Base-by-base conservation (phyloP, 2,888 invertebrate genomes). In the Drosophila tanythrix region DNA sequence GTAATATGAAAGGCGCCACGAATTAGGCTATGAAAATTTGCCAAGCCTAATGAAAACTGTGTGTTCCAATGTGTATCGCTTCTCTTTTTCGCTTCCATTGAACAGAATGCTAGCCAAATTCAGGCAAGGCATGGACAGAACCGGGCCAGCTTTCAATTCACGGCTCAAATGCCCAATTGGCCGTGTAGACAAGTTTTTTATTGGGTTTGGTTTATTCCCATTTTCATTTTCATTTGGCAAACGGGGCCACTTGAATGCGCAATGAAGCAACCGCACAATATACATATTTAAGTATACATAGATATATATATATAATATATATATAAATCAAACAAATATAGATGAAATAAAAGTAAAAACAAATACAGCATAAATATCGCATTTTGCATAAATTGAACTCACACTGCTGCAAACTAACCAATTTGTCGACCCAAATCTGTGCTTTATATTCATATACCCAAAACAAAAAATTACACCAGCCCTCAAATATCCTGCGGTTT, bases 221-320 rank as follows among this genome's bases (percentile, higher is more conserved):
- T 38, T 38, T 18, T 38, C 25, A 48, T 82, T 85, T 85, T 80
- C 83, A 85, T 82, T 85, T 74, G 72, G 50, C 72, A 73, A 84
- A 86, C 74, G 81, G 83, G 82, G 83, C 89, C 87, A 88, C 84
- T 88, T 88, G 85, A 83, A 85, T 85, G 73, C 84, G 72, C 76
- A 88, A 88, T 85, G 87, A 88, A 79, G 83, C 76, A 68, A 61
- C 65, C 63, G 48, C 74, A 68, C 64, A 61, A 43, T n/a, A 11
- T 11, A 21, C 21, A 29, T n/a, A 43, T 43, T 21, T 13, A 21
- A 25, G 25, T 48, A 25, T 25, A 15, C 0, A 40, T n/a, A 40
- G 0, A 18, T 48, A 27, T 15, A 48, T 25, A 71, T 56, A 55
- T 62, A 65, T n/a, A 40, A 57, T 13, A 43, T 46, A 25, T 46